Conservation (phyloP, 2,113 vertebrate genomes). For the Probosciger aterrimus region DNA sequence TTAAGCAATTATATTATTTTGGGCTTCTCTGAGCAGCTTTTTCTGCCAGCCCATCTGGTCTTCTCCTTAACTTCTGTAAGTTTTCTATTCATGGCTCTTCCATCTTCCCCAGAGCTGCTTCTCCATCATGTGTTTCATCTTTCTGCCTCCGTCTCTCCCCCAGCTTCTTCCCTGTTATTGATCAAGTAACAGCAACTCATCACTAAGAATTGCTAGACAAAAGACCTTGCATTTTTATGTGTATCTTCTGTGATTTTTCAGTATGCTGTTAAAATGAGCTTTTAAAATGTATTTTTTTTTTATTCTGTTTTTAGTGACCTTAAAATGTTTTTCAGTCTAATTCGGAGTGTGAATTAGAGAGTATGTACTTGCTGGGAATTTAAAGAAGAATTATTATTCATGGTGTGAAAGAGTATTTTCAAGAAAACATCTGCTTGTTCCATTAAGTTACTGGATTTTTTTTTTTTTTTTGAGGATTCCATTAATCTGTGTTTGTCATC, state of each 20-base stretch:
- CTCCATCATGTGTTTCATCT: background rate
- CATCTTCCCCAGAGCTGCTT: background rate
- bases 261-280: background rate
- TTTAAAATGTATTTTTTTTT: background rate
- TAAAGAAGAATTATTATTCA: background rate
- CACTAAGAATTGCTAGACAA: background rate
- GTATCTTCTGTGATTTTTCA: background rate
- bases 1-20: background rate
- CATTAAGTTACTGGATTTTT: background rate
- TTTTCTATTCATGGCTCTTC: background rate
- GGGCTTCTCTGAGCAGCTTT: background rate
- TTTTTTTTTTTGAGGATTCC: background rate
- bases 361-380: background rate
- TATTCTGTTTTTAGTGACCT: background rate
- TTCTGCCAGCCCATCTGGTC: constrained; percentile 19
- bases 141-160: background rate
- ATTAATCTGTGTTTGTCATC: background rate
- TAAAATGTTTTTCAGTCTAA: background rate
- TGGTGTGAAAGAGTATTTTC: background rate
- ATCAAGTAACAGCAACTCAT: background rate
- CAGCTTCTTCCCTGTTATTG: background rate
- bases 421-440: background rate
- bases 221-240: background rate
- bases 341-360: background rate
- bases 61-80: background rate